Conservation (phyloP, 2,113 vertebrate species). For the Eulemur rufifrons region DNA sequence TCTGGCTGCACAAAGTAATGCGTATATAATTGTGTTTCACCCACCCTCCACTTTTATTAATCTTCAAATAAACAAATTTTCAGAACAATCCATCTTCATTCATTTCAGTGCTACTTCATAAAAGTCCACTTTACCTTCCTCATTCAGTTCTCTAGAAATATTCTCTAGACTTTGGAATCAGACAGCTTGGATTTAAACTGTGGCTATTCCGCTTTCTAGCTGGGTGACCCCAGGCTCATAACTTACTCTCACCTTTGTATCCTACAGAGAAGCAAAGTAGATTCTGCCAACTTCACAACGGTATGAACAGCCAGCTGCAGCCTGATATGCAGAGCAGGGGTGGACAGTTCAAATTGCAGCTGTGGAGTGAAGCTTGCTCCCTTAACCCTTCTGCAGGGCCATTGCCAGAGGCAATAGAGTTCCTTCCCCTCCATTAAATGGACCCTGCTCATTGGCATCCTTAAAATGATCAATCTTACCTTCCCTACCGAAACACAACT, state of each 20-base stretch:
- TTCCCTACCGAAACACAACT: background rate
- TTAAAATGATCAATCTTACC: background rate
- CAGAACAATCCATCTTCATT: background rate
- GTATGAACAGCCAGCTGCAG: background rate
- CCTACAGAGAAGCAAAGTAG: background rate
- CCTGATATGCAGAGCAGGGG: background rate
- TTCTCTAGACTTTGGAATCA: background rate
- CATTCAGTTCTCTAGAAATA: background rate
- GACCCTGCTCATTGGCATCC: background rate
- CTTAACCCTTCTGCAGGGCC: background rate
- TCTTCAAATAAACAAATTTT: background rate
- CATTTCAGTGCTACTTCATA: background rate
- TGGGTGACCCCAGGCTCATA: background rate
- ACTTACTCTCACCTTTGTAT: background rate
- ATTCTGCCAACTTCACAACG: background rate
- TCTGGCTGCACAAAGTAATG: background rate
- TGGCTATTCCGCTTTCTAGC: background rate
- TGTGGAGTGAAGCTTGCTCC: background rate
- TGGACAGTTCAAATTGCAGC: background rate
- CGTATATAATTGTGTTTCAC: background rate
- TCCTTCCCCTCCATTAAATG: background rate
- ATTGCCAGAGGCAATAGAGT: fast-evolving
- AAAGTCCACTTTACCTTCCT: background rate
- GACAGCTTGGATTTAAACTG: background rate
- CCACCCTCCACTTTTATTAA: background rate